Base-by-base conservation (phyloP, 2,113 vertebrate genomes). In the Morphnarchus princeps region DNA sequence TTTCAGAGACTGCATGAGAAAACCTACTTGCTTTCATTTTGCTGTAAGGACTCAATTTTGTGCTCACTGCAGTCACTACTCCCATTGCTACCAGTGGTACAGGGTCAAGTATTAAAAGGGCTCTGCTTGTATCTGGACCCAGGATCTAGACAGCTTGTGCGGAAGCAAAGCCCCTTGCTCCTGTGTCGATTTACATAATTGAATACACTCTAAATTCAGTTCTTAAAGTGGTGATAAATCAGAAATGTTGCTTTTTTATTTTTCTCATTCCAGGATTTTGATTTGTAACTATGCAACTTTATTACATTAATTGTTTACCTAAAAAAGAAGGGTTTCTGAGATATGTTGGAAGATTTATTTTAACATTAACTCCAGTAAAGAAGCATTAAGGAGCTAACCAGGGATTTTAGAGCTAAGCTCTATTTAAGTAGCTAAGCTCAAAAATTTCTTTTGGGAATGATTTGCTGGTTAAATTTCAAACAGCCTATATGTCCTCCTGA, bases 351-450 rank as follows among this genome's bases (percentile, higher is more conserved):
- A 95, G 91, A 91, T 91, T 96, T 90, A 89, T 85, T 93, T 94
- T 84, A 84, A 82, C 34, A n/a, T 93, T 80, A 91, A 87, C 79
- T 92, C 78, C 67, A 77, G 77, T 43, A 96, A 95, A 94, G 89
- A 87, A 59, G 73, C 59, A 92, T 94, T 97, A 97, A 96, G 94
- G 55, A 92, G 78, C 76, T 97, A 95, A 90, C 81, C 59, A 82
- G 69, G 82, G 94, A 93, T 97, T 97, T 95, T 74, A 43, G 43
- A 91, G 24, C 79, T 96, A 96, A 98, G 87, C 89, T 96, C n/a
- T 85, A 65, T 85, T 91, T 95, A 97, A 97, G 95, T 94, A 89
- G 89, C 92, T 97, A 92, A 95, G 70, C 93, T 61, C 6, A 45
- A 90, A 95, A 94, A 63, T 82, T 79, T 97, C 42, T 94, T 94